Percentiles rank a stretch among this genome's conserved stretches.
phyloP scores from a whole-genome alignment of 2,888 invertebrate genomes.

The Eretmocerus hayati region DNA sequence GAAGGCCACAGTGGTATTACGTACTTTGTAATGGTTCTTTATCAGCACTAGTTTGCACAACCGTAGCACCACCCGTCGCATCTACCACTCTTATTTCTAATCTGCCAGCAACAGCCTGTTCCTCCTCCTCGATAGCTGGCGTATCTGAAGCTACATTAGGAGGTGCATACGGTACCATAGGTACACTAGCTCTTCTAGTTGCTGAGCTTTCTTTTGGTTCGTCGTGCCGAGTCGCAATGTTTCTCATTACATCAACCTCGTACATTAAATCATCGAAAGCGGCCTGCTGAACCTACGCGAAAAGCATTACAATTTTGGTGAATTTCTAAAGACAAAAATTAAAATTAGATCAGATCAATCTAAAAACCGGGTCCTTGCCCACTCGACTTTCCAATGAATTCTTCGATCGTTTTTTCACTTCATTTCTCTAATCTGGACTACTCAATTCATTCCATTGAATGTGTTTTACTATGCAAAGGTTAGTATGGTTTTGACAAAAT shows the following conservation, averaged over 20 bases:
- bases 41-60: conserved; percentile 43
- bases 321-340: no score
- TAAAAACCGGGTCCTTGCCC: no score
- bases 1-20: conserved; percentile 5
- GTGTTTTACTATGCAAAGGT: no score
- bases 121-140: conserved; percentile 46
- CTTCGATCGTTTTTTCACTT: background rate
- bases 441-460: no score
- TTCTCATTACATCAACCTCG: conserved; percentile 76
- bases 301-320: background rate
- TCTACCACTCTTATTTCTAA: conserved; percentile 70
- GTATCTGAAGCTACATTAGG: conserved; percentile 28
- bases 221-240: conserved; percentile 60
- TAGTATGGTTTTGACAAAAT: no score
- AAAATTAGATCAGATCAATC: no score
- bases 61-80: conserved; percentile 41
- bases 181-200: conserved; percentile 42
- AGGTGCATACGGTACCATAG: conserved; percentile 38
- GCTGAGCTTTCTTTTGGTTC: conserved; percentile 33
- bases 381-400: no score
- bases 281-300: conserved; percentile 63
- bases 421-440: no score
- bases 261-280: conserved; percentile 77
- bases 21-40: conserved; percentile 43
- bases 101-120: conserved; percentile 65